Base-by-base conservation (phyloP, 1,140 invertebrate species). In the Psilanteris sp. region DNA sequence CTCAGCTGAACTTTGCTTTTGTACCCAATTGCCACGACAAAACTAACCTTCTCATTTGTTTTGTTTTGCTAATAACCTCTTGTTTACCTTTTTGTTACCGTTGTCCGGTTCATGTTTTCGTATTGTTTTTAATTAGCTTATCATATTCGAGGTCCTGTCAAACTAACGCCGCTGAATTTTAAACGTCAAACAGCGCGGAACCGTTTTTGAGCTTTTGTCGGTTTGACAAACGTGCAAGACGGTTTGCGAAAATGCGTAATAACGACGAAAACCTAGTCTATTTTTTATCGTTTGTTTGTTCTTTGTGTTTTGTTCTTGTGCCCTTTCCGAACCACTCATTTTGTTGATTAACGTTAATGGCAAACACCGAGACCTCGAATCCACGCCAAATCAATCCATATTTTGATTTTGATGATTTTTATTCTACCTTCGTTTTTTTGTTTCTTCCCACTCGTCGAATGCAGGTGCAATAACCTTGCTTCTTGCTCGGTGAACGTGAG, bases 401-500 rank as follows among this genome's bases (percentile, higher is more conserved):
- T 18, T 48, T 57, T 68, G 29, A 39, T 46, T 55, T 57, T 8
- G 6, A 24, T 1, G 3, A 29, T 14, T 55, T 36, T 62, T 55
- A n/a, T n/a, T 61, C 16, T 55, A 44, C n/a, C 59, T 37, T 15
- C 29, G 26, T 43, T 36, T 37, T 9, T 52, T 50, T 39, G 11
- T 70, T 64, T 77, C 52, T 78, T 78, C 78, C 77, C 75, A 83
- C 79, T 78, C 82, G 76, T 81, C 79, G 67, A 78, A 83, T 82
- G 57, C 81, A 87, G 85, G 85, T 86, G 85, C 81, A 85, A 86
- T 81, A 81, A 81, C 73, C 85, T 76, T 78, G 77, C 79, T 46
- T 84, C 81, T 68, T 90, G 89, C 78, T 78, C 79, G 61, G 82
- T 90, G 79, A 79, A 82, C 44, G 89, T 90, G 32, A 83, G 83